Percentiles rank a stretch among this genome's conserved stretches.
phyloP scores from a whole-genome alignment of 2,797 vertebrate genomes.

The Myoxocephalus aenaeus region DNA sequence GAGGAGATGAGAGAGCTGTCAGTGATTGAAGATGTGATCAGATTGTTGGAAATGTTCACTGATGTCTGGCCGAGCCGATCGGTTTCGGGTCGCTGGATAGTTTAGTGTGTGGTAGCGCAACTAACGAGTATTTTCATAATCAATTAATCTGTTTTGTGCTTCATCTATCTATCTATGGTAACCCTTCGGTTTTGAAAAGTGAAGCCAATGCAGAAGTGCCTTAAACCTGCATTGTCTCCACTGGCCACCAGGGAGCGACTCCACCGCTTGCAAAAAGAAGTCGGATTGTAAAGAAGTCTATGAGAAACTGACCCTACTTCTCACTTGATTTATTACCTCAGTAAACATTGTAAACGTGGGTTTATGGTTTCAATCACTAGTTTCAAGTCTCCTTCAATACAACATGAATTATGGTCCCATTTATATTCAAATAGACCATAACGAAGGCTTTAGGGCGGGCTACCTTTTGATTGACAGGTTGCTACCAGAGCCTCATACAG shows the following conservation, averaged over 20 bases:
- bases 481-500: background rate
- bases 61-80: constrained; percentile 18
- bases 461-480: background rate
- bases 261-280: background rate
- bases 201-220: background rate
- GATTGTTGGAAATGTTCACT: constrained; percentile 38
- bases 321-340: background rate
- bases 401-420: background rate
- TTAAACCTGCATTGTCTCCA: background rate
- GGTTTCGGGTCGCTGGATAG: background rate
- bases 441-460: background rate
- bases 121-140: constrained; percentile 1
- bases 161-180: background rate
- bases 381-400: background rate
- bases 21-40: constrained; percentile 43
- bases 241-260: background rate
- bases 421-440: background rate
- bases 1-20: constrained; percentile 43
- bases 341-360: background rate
- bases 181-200: background rate
- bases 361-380: background rate
- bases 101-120: background rate
- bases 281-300: background rate
- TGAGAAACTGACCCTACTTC: background rate
- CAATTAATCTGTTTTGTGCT: background rate